Conservation (phyloP, 2,113 vertebrate species). For the Ptilorrhoa leucosticta region DNA sequence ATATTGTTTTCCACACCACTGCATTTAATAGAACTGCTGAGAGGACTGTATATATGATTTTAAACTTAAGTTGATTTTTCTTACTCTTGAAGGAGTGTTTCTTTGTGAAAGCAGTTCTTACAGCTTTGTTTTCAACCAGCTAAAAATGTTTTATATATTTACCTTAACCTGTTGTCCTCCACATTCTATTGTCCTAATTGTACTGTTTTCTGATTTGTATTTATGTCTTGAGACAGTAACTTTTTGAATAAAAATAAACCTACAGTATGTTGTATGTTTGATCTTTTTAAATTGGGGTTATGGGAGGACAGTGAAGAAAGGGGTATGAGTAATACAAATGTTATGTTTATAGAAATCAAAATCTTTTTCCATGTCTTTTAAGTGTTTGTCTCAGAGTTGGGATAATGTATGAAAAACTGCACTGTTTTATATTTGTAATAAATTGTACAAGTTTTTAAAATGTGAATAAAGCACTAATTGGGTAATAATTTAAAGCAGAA, state of each 20-base stretch:
- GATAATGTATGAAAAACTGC: conserved; percentile 75
- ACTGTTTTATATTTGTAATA: conserved; percentile 78
- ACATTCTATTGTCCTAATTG: conserved; percentile 97
- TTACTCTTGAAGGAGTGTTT: conserved; percentile 89
- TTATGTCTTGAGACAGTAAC: conserved; percentile 99
- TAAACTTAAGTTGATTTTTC: conserved; percentile 86
- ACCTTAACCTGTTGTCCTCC: conserved; percentile 95
- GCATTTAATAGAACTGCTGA: conserved; percentile 98
- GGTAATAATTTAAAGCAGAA: conserved; percentile 75
- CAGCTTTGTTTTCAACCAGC: conserved; percentile 89
- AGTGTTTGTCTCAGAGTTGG: conserved; percentile 74
- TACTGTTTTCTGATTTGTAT: conserved; percentile 99
- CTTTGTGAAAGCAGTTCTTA: conserved; percentile 90
- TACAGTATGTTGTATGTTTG: conserved; percentile 86
- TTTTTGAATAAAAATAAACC: conserved; percentile 99
- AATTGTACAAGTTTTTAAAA: conserved; percentile 76
- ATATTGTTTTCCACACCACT: conserved; percentile 96
- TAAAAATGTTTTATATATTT: conserved; percentile 90
- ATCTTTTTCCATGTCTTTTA: conserved; percentile 72
- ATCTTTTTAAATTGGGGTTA: conserved; percentile 77
- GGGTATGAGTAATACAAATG: conserved; percentile 72
- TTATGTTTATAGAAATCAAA: conserved; percentile 71
- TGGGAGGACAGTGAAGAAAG: conserved; percentile 61
- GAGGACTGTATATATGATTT: conserved; percentile 95
- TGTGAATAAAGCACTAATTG: conserved; percentile 78